Base-by-base conservation (phyloP, 2,888 invertebrate genomes). In the Amiota communis region DNA sequence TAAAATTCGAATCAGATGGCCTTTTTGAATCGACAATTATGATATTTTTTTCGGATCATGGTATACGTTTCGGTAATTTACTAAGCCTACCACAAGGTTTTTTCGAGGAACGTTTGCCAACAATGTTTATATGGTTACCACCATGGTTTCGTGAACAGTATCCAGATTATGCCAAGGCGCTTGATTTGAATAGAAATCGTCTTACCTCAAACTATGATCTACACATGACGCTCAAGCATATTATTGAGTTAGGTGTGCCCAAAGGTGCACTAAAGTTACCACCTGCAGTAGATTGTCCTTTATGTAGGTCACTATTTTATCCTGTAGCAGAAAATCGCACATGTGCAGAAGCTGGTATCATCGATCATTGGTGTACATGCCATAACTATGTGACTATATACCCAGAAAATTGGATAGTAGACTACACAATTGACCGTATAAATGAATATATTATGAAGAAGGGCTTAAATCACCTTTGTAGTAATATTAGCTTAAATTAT, bases 21-120 rank as follows among this genome's bases (percentile, higher is more conserved):
- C 89, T 92, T 11, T 81, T 93, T 46, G 91, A 93, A 61, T 48
- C 77, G 2, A 79, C 93, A 1, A 91, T 95, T 79, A 88, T 95
- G 0, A 90, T 95, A 59, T 92, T 95, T 72, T 89, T 95, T 70
- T 95, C 95, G 82, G 95, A 95, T 83, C 95, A 95, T 80, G 95
- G 95, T 0, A 91, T 93, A 80, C 91, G 95, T 10, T 94, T 92
- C 83, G 95, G 95, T 0, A 90, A 91, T 13, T 91, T 93, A 64
- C 91, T 95, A 10, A 89, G 91, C 64, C 91, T 92, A 8, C 90
- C 92, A 68, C 91, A 93, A 48, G 94, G 95, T 0, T 95, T 94
- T 91, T 92, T 94, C 78, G 95, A 95, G 83, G 94, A 95, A 81
- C 92, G 95, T 17, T 84, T 95, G 80, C 95, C 96, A 0, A 93